A percentile compares a stretch with the other conserved stretches of the same genome.
Evolutionary conservation across 2,888 invertebrate species (phyloP).

Genomic region (Napeogenes sylphis): DNA sequence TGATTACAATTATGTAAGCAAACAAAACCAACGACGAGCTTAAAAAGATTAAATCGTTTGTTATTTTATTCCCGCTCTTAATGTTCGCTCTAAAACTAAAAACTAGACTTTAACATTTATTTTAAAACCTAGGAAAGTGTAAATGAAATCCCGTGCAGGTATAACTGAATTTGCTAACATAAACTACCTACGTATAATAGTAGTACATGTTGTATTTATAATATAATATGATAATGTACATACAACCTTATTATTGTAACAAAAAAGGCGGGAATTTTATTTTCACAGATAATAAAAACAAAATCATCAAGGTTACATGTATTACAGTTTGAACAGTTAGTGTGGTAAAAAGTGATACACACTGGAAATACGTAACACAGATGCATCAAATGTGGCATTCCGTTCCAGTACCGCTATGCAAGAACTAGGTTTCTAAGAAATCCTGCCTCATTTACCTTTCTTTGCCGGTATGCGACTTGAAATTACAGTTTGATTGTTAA

Average conservation of each 20-base stretch:
- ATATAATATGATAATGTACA: too few relatives aligned
- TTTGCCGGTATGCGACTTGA: conserved; percentile 31
- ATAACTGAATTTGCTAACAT: too few relatives aligned
- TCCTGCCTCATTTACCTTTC: conserved; percentile 33
- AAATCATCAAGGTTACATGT: neutral
- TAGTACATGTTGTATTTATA: too few relatives aligned
- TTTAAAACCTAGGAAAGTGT: neutral
- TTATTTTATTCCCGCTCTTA: neutral
- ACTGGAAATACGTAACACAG: conserved; percentile 19
- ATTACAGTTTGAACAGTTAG: neutral
- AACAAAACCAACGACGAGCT: conserved; percentile 1
- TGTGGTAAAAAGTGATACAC: conserved; percentile 9
- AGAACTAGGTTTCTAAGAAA: conserved; percentile 31
- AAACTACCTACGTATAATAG: too few relatives aligned
- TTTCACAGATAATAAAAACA: too few relatives aligned
- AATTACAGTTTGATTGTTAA: conserved; percentile 32
- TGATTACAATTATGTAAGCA: conserved; percentile 2
- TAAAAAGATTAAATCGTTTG: neutral
- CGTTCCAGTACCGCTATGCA: conserved; percentile 28
- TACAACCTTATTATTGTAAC: too few relatives aligned
- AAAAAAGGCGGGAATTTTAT: too few relatives aligned
- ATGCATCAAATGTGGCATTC: conserved; percentile 28
- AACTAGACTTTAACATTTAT: conserved; percentile 1
- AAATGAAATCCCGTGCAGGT: neutral
- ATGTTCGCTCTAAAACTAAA: neutral